Evolutionary conservation across 2,797 vertebrate genomes (phyloP).

Genomic region (Pipistrellus nathusii): DNA sequence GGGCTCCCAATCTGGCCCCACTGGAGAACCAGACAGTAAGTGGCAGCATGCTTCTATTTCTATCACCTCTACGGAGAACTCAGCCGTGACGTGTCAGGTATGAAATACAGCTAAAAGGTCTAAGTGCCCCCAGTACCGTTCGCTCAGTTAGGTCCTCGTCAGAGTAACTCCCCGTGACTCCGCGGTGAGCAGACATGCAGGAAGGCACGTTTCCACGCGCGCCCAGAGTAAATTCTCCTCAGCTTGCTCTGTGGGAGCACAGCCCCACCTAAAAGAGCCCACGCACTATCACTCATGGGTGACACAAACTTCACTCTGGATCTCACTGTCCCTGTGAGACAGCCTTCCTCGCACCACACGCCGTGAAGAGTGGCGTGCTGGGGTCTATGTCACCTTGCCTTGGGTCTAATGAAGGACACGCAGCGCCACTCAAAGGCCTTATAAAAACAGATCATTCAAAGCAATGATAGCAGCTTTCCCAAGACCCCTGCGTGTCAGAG

Average conservation of each 20-base stretch:
- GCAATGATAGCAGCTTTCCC: slow-evolving; percentile 39
- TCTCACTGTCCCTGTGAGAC: slow-evolving; percentile 1
- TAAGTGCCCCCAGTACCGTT: slow-evolving; percentile 5
- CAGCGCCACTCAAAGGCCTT: not conserved
- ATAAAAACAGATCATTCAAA: slow-evolving; percentile 56
- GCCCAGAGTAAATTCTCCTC: slow-evolving; percentile 69
- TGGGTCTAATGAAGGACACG: not conserved
- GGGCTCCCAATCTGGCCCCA: not conserved
- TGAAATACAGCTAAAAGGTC: slow-evolving; percentile 43
- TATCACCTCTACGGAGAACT: not conserved
- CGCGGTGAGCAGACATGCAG: slow-evolving; percentile 66
- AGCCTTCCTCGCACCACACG: slow-evolving; percentile 39
- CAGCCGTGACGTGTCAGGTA: not conserved
- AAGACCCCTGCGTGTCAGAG: not conserved
- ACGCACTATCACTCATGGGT: slow-evolving; percentile 33
- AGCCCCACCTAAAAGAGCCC: slow-evolving; percentile 69
- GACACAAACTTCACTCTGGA: not conserved
- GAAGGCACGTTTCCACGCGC: slow-evolving; percentile 76
- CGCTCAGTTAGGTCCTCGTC: slow-evolving; percentile 29
- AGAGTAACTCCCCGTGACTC: slow-evolving; percentile 17
- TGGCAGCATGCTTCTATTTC: not conserved
- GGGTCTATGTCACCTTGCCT: slow-evolving; percentile 12
- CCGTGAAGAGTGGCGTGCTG: not conserved
- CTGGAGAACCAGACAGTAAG: not conserved
- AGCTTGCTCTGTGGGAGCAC: slow-evolving; percentile 47